phyloP scores from a whole-genome alignment of 2,797 vertebrate genomes.

The Coracias cyanogaster region DNA sequence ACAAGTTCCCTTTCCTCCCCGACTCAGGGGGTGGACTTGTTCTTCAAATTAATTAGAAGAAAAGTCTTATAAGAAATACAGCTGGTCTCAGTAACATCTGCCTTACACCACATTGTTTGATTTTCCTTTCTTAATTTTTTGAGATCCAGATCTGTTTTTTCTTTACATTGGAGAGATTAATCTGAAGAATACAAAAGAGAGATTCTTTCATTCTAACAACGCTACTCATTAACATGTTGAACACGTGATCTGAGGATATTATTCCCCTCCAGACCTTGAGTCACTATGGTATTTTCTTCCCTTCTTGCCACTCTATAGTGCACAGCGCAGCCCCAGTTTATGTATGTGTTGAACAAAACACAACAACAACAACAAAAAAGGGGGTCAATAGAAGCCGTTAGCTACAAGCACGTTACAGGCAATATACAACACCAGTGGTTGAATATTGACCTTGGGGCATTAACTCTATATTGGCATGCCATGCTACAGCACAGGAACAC shows the following conservation, averaged over 20 bases:
- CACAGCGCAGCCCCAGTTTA: conserved; percentile 5
- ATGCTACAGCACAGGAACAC: conserved; percentile 84
- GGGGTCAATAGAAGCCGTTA: conserved; percentile 64
- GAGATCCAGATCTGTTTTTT: not conserved
- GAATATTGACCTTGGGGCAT: conserved; percentile 78
- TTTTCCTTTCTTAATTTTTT: not conserved
- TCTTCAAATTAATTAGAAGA: not conserved
- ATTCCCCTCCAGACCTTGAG: conserved; percentile 78
- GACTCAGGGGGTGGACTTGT: not conserved
- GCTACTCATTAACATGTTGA: not conserved
- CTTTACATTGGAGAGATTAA: not conserved
- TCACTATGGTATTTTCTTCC: conserved; percentile 12
- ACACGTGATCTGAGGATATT: not conserved
- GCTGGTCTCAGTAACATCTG: not conserved
- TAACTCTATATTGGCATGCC: conserved; percentile 78
- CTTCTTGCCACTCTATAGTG: not conserved
- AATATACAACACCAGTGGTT: conserved; percentile 78
- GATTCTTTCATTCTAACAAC: not conserved
- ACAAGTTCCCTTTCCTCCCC: not conserved
- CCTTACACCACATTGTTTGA: not conserved
- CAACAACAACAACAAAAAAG: conserved; percentile 62
- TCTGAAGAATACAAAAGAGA: not conserved
- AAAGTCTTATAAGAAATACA: not conserved
- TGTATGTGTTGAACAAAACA: conserved; percentile 55
- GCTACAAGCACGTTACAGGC: conserved; percentile 71